Evolutionary conservation across 2,113 vertebrate species (phyloP).

Genomic region (Phalacrocorax aristotelis): DNA sequence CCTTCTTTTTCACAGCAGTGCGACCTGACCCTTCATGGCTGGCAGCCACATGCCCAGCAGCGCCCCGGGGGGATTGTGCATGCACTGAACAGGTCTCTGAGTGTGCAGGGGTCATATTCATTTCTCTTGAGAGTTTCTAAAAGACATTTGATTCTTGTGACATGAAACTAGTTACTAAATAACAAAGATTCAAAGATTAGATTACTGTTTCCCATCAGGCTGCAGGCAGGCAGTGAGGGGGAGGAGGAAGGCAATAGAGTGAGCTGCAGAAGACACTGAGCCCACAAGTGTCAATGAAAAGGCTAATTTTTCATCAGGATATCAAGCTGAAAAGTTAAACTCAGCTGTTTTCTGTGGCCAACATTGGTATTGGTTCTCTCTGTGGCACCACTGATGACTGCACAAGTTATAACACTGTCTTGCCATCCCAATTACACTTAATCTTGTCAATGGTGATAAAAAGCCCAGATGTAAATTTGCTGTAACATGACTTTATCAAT

Average conservation of each 20-base stretch:
- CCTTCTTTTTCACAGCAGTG: neutral
- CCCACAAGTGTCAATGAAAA: neutral
- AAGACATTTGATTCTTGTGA: constrained; percentile 1
- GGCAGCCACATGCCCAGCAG: neutral
- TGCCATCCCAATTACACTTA: neutral
- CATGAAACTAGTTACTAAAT: constrained; percentile 56
- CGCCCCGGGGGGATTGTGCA: neutral
- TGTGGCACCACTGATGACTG: neutral
- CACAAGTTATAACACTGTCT: neutral
- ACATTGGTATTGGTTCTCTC: neutral
- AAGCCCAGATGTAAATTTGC: neutral
- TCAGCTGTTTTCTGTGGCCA: neutral
- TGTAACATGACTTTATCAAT: neutral
- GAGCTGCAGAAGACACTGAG: neutral
- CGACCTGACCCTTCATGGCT: neutral
- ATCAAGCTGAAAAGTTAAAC: neutral
- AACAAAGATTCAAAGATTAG: constrained; percentile 46
- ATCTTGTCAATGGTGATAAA: neutral
- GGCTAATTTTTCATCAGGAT: neutral
- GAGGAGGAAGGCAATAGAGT: neutral
- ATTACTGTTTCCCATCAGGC: neutral
- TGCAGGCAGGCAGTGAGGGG: neutral
- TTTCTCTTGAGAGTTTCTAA: neutral
- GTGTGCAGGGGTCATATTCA: neutral
- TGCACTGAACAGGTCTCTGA: neutral